phyloP scores from a whole-genome alignment of 2,797 vertebrate genomes.

The Danio choprae region DNA sequence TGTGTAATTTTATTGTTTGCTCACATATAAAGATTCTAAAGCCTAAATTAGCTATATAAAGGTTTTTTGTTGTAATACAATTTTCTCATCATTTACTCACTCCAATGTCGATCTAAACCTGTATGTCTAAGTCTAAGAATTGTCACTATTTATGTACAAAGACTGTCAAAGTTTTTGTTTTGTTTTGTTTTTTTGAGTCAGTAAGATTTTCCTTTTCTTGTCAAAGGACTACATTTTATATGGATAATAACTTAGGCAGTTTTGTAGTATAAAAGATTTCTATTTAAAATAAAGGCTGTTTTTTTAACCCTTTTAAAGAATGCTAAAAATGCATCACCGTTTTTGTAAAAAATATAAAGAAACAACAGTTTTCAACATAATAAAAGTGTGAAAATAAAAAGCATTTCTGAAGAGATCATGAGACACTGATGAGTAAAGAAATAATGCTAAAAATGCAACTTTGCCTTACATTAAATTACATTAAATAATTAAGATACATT shows the following conservation, averaged over 20 bases:
- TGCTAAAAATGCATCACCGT: neutral
- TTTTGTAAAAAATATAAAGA: neutral
- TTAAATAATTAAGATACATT: neutral
- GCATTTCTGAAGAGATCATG: neutral
- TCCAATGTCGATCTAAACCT: neutral
- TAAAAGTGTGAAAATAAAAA: no score
- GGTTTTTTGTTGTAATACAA: neutral
- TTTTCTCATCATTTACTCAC: neutral
- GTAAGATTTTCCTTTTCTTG: neutral
- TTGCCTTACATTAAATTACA: neutral
- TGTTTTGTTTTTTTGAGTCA: neutral
- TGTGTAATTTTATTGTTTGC: conserved; percentile 1
- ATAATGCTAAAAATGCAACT: neutral
- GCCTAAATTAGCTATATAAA: neutral
- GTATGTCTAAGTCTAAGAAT: neutral
- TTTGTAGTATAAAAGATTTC: neutral
- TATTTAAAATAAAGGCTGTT: neutral
- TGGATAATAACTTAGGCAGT: no score
- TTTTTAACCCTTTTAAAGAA: neutral
- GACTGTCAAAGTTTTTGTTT: neutral
- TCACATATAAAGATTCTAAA: neutral
- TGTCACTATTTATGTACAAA: neutral
- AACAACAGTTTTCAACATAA: neutral
- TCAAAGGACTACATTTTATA: no score
- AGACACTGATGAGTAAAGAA: neutral